Evolutionary conservation across 2,113 vertebrate species (phyloP).

Genomic region (Xenus cinereus): DNA sequence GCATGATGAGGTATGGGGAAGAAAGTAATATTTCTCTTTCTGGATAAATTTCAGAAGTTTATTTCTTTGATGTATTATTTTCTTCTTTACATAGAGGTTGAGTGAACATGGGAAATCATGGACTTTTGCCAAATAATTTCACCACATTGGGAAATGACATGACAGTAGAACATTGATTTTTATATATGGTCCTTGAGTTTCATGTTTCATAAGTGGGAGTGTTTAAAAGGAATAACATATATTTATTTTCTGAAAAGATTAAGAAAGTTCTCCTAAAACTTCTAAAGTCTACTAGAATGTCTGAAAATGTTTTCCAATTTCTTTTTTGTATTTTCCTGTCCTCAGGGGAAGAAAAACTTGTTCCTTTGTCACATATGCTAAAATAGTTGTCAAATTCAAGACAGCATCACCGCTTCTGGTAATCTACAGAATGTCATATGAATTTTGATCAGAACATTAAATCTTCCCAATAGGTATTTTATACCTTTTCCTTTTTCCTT

Average conservation of each 20-base stretch:
- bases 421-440: neutral
- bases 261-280: neutral
- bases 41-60: neutral
- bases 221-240: neutral
- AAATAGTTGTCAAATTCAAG: neutral
- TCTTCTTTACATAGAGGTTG: neutral
- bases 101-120: neutral
- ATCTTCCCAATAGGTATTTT: neutral
- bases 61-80: neutral
- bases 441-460: neutral
- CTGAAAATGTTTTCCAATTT: neutral
- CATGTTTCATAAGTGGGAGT: neutral
- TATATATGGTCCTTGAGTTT: neutral
- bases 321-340: neutral
- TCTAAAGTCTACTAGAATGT: neutral
- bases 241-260: neutral
- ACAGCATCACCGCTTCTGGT: neutral
- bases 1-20: fast-evolving
- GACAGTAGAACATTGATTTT: neutral
- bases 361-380: neutral
- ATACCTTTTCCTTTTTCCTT: neutral
- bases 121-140: neutral
- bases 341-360: neutral
- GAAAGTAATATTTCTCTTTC: neutral
- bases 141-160: neutral